Percentiles rank a stretch among this genome's conserved stretches.
phyloP scores from a whole-genome alignment of 1,140 invertebrate genomes.

The Trialeurodes vaporariorum region DNA sequence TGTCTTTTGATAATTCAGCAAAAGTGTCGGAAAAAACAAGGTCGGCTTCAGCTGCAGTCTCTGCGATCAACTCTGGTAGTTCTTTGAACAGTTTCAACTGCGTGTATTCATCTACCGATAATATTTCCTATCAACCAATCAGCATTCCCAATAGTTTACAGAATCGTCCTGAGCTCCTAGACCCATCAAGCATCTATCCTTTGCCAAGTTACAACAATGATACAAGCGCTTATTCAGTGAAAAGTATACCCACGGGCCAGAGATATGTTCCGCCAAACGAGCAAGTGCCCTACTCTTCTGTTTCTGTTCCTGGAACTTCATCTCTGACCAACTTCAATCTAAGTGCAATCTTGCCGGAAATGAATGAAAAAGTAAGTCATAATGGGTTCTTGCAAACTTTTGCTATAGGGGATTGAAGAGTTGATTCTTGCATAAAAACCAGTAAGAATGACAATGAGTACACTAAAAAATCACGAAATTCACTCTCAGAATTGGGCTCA shows the following conservation, averaged over 20 bases:
- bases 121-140: not conserved
- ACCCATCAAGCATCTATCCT: not conserved
- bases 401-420: no score
- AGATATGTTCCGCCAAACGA: not conserved
- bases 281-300: not conserved
- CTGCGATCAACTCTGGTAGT: not conserved
- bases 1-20: no score
- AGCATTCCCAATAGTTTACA: not conserved
- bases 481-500: no score
- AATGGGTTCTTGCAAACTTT: no score
- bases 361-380: conserved; percentile 54
- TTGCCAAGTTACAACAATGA: not conserved
- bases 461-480: no score
- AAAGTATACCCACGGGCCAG: not conserved
- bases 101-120: not conserved
- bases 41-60: not conserved
- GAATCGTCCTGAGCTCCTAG: not conserved
- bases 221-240: not conserved
- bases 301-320: conserved; percentile 25
- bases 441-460: no score
- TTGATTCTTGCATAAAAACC: no score
- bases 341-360: conserved; percentile 55
- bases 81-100: not conserved
- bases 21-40: not conserved
- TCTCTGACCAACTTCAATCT: conserved; percentile 54